Evolutionary conservation across 2,797 vertebrate species (phyloP).

Genomic region (Hippocampus kuda): DNA sequence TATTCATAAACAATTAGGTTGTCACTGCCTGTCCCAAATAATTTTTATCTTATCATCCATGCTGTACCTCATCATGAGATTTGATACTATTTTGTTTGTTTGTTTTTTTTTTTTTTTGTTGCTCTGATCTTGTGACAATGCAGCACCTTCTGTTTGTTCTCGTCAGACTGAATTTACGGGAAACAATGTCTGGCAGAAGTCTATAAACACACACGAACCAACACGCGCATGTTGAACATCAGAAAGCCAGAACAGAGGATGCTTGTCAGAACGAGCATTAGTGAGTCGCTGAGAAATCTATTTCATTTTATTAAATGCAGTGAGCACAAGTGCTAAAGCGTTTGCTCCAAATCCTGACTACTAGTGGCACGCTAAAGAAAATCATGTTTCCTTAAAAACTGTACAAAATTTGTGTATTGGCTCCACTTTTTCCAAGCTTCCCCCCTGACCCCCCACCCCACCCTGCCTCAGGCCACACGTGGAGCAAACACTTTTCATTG

Average conservation of each 20-base stretch:
- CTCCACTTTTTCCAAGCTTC: not conserved
- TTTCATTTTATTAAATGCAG: not conserved
- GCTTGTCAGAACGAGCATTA: not conserved
- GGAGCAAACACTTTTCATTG: not conserved
- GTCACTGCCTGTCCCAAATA: not conserved
- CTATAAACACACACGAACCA: not conserved
- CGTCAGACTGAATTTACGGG: constrained; percentile 18
- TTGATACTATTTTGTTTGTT: not conserved
- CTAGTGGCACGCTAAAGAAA: not conserved
- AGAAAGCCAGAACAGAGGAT: constrained; percentile 3
- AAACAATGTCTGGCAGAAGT: constrained; percentile 37
- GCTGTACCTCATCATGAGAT: not conserved
- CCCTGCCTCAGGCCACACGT: not conserved
- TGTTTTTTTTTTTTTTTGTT: not conserved
- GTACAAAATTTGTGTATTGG: not conserved
- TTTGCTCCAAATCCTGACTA: not conserved
- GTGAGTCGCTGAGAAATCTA: not conserved
- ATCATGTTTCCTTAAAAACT: not conserved
- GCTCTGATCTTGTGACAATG: not conserved
- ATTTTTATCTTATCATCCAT: not conserved
- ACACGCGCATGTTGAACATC: constrained; percentile 18
- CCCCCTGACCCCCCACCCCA: too few relatives aligned
- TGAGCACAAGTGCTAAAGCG: not conserved
- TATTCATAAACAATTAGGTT: not conserved
- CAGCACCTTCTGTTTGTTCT: constrained; percentile 13